Evolutionary conservation across 2,797 vertebrate genomes (phyloP), one percentile per base, ranked within the genome.

Genomic region (Graptemys geographica): DNA sequence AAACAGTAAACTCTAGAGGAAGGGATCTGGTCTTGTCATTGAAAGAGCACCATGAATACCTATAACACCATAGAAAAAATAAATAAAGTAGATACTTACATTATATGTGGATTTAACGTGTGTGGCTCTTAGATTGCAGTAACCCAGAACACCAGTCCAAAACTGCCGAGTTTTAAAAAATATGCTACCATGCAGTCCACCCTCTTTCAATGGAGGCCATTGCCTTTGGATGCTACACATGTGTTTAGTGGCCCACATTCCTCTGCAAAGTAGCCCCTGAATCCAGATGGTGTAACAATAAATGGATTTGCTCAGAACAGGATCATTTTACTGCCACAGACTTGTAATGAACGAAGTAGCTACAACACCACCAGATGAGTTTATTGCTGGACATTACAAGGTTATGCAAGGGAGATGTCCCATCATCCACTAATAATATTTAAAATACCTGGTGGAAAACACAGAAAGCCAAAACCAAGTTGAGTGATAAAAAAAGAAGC

Each of bases 171-270:
- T 27, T 94, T 89, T 91, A n/a, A 41, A 52, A 87, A 94, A 84
- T 0, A 3, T 1, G 8, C 12, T 87, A 51, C 33, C 90, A 86
- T 33, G 44, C 3, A 85, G 1, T 5, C 0, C 79, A 31, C 74
- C 23, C 83, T 91, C 76, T 74, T 93, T 95, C 84, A 96, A 41
- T 2, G 33, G 74, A 28, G 93, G 49, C 27, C 96, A 96, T 3
- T 79, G 33, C 33, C 93, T 37, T 53, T 44, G 90, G 94, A 83
- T 69, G 23, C 12, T 79, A 56, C 5, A 82, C 53, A 96, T 78
- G 5, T 27, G 87, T 92, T 41, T 94, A 53, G 79, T 25, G 56
- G 79, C 87, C 95, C 93, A 94, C 97, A 97, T 97, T 72, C 87
- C 96, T 95, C 87, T 65, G 44, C 59, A 16, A 90, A 92, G 74